Conservation (phyloP, 2,113 vertebrate species). For the Kobus ellipsiprymnus region DNA sequence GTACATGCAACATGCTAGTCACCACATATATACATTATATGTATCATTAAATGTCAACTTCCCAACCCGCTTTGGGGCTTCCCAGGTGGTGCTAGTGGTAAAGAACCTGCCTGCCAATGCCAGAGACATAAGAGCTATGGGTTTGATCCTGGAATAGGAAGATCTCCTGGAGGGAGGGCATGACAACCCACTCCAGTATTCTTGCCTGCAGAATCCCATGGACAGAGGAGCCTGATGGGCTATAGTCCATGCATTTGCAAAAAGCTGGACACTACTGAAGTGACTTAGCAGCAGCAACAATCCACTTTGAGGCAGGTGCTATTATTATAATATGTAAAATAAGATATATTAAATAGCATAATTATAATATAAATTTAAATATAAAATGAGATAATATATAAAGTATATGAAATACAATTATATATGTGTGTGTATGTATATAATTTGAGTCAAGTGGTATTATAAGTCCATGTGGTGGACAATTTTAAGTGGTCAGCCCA, state of each 20-base stretch:
- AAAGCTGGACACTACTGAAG: neutral
- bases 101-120: neutral
- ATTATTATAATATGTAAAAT: neutral
- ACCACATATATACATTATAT: neutral
- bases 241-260: neutral
- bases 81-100: neutral
- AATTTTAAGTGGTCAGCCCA: neutral
- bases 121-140: neutral
- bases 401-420: neutral
- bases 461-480: neutral
- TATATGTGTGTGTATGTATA: neutral
- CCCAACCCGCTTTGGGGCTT: neutral
- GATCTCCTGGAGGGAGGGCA: neutral
- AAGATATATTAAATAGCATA: neutral
- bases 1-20: neutral
- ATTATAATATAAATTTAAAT: neutral
- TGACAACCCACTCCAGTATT: neutral
- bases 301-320: neutral
- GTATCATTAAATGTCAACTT: neutral
- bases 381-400: neutral
- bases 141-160: neutral
- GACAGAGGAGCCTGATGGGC: neutral
- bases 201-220: neutral
- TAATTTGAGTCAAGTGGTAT: neutral
- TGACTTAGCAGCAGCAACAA: neutral